These are phyloP conservation scores for Glossosoma conforme DNA, from an alignment of 1,140 invertebrate genomes.

Conservation along the genomic window DNA sequence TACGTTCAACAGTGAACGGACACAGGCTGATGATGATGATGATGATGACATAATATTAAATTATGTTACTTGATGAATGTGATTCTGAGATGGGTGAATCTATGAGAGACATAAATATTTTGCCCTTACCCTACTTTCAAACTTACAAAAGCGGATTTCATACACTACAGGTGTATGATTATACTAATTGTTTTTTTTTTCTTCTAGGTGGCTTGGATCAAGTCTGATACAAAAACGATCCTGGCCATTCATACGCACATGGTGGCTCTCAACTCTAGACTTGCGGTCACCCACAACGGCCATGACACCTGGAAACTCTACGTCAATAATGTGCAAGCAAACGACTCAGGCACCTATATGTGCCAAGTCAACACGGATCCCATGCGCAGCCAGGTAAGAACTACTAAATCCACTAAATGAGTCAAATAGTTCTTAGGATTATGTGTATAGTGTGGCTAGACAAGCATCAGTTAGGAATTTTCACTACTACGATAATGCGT, in stretches of 20 bases:
- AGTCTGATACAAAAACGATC: constrained; percentile 83
- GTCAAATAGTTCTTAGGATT: not conserved
- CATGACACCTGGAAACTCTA: constrained; percentile 89
- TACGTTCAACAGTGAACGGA: no score
- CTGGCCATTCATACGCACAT: constrained; percentile 85
- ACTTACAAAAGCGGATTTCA: no score
- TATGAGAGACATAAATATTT: no score
- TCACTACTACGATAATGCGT: not conserved
- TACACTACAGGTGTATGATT: no score
- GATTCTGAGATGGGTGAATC: no score
- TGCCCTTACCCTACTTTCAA: no score
- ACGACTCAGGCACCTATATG: constrained; percentile 85
- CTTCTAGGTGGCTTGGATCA: constrained; percentile 85
- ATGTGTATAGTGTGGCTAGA: not conserved
- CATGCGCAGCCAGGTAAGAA: constrained; percentile 73
- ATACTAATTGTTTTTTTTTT: no score
- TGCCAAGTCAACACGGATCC: constrained; percentile 86
- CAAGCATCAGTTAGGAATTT: not conserved
- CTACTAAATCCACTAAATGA: no score
- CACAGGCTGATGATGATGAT: no score
- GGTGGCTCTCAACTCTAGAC: constrained; percentile 79
- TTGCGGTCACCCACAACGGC: constrained; percentile 83
- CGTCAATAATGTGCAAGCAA: constrained; percentile 80
- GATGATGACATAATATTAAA: no score
- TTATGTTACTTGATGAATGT: no score